phyloP scores from a whole-genome alignment of 1,140 invertebrate genomes.

The Ridgeia piscesae region DNA sequence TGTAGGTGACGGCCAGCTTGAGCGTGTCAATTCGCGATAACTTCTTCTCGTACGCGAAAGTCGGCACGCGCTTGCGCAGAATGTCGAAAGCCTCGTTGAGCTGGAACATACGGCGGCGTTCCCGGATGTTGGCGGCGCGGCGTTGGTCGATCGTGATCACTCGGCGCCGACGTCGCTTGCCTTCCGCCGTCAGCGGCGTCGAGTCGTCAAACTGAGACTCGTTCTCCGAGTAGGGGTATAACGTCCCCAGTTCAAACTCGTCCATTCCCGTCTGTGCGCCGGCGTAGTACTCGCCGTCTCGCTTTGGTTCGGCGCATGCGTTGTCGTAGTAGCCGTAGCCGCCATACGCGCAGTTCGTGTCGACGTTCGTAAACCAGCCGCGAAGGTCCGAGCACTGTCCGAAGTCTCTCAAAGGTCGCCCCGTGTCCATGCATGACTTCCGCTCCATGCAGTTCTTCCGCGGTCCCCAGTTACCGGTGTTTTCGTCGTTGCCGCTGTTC shows the following conservation, averaged over 20 bases:
- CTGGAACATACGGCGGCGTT: conserved; percentile 91
- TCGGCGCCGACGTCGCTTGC: conserved; percentile 32
- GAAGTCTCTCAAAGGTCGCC: background rate
- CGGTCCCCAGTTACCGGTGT: background rate
- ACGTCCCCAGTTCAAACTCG: background rate
- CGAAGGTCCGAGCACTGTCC: background rate
- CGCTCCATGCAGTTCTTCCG: background rate
- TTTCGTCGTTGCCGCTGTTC: background rate
- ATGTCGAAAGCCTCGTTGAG: conserved; percentile 91
- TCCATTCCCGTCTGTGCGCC: background rate
- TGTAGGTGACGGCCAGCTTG: conserved; percentile 93
- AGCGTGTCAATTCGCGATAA: conserved; percentile 95
- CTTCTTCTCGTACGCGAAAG: conserved; percentile 95
- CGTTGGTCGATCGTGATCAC: conserved; percentile 38
- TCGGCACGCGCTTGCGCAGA: conserved; percentile 70
- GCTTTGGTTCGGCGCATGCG: background rate
- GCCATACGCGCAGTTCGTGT: background rate
- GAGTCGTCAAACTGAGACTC: background rate
- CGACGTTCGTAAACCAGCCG: background rate
- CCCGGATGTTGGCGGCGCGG: conserved; percentile 61
- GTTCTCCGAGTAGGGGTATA: background rate
- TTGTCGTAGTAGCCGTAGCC: background rate
- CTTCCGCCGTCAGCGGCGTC: background rate
- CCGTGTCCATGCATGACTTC: background rate
- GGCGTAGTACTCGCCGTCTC: background rate